A percentile compares a stretch with the other conserved stretches of the same genome.
These are phyloP conservation scores for Eubasilissa splendida DNA, from an alignment of 2,888 invertebrate genomes.

Conservation along the genomic window DNA sequence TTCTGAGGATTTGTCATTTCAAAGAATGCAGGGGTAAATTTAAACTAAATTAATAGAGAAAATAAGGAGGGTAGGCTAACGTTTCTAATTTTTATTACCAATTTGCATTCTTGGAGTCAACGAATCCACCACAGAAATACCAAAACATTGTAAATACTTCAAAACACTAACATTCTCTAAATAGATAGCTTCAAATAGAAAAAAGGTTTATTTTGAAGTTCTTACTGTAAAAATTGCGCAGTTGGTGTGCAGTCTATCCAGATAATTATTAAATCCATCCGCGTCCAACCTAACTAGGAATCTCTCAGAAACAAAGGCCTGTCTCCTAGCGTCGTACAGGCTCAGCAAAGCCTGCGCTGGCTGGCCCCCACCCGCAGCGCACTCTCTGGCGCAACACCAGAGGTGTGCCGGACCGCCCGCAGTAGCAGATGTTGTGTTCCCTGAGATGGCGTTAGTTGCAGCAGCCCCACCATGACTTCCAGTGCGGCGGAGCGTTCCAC, in stretches of 20 bases:
- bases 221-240: slow-evolving; percentile 90
- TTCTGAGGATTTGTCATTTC: too few species aligned
- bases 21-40: too few species aligned
- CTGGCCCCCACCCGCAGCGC: slow-evolving; percentile 91
- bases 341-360: slow-evolving; percentile 88
- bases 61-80: too few species aligned
- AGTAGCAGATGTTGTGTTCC: slow-evolving; percentile 71
- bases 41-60: too few species aligned
- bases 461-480: slow-evolving; percentile 52
- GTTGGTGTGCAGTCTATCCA: slow-evolving; percentile 89
- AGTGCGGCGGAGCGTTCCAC: slow-evolving; percentile 66
- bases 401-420: slow-evolving; percentile 76
- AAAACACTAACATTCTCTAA: too few species aligned
- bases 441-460: slow-evolving; percentile 10
- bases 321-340: slow-evolving; percentile 85
- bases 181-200: too few species aligned
- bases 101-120: too few species aligned
- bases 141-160: too few species aligned
- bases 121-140: too few species aligned
- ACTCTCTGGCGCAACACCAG: slow-evolving; percentile 74
- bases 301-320: slow-evolving; percentile 88
- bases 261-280: slow-evolving; percentile 91
- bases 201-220: slow-evolving; percentile 41
- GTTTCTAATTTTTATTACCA: too few species aligned
- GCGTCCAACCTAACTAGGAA: slow-evolving; percentile 91